A percentile compares a stretch with the other conserved stretches of the same genome.
Evolutionary conservation across 2,888 invertebrate species (phyloP).

Genomic region (Hyposoter didymator): DNA sequence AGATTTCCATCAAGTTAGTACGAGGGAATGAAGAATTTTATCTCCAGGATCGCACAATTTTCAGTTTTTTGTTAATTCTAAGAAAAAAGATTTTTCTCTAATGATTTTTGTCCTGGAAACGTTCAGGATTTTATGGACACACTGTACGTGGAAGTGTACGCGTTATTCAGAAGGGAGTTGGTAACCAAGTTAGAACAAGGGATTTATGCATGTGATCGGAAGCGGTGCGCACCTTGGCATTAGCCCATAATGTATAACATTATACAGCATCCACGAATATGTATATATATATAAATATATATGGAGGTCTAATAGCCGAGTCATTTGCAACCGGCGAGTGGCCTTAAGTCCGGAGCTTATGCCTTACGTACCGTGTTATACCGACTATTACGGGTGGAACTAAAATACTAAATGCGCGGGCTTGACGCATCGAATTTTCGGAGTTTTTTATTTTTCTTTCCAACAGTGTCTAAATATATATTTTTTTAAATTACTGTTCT

Average conservation of each 20-base stretch:
- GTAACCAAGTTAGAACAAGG: constrained; percentile 71
- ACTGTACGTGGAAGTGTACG: background rate
- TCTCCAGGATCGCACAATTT: background rate
- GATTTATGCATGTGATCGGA: constrained; percentile 73
- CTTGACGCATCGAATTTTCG: constrained; percentile 13
- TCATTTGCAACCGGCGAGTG: constrained; percentile 58
- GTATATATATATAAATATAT: constrained; percentile 17
- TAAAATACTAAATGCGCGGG: constrained; percentile 28
- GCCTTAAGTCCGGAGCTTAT: constrained; percentile 23
- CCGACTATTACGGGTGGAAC: constrained; percentile 16
- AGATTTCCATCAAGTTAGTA: background rate
- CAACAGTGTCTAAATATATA: background rate
- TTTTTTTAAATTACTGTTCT: background rate
- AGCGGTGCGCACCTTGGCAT: constrained; percentile 76
- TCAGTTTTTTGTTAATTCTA: background rate
- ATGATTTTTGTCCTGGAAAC: background rate
- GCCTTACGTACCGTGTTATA: constrained; percentile 5
- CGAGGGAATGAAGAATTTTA: background rate
- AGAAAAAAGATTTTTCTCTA: background rate
- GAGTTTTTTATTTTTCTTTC: background rate
- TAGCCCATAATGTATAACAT: constrained; percentile 80
- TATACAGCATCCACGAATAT: constrained; percentile 71
- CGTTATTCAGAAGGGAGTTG: constrained; percentile 11
- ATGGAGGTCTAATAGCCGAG: constrained; percentile 59
- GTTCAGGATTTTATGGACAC: background rate